Conservation (phyloP, 2,888 invertebrate species). For the Drosophila tripunctata region DNA sequence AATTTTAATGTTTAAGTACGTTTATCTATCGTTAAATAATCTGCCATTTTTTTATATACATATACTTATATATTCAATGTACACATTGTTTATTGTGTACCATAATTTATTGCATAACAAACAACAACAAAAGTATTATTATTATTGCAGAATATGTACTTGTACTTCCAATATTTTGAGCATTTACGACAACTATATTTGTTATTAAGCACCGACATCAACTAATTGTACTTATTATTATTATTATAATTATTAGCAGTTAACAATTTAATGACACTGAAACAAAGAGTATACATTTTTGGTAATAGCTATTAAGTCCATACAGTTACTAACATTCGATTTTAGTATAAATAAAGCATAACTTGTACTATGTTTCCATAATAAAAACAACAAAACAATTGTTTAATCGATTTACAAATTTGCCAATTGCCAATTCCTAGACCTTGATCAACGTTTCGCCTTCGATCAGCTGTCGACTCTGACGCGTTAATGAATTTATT, state of each 20-base stretch:
- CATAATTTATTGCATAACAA: conserved; percentile 70
- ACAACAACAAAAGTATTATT: conserved; percentile 64
- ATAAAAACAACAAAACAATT: too few relatives aligned
- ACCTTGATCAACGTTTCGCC: conserved; percentile 60
- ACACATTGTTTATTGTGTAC: conserved; percentile 37
- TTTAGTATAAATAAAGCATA: conserved; percentile 50
- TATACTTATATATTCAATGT: conserved; percentile 41
- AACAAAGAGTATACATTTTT: conserved; percentile 60
- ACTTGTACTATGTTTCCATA: conserved; percentile 59
- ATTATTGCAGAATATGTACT: conserved; percentile 72
- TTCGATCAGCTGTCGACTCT: conserved; percentile 48
- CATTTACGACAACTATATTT: conserved; percentile 52
- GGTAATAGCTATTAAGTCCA: conserved; percentile 62
- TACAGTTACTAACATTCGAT: conserved; percentile 74
- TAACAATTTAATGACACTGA: conserved; percentile 38
- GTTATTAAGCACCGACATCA: conserved; percentile 58
- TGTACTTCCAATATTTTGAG: conserved; percentile 76
- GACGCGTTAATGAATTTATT: conserved; percentile 76
- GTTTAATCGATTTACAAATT: conserved; percentile 66
- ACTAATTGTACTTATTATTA: conserved; percentile 67
- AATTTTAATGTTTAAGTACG: conserved; percentile 52
- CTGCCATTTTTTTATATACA: conserved; percentile 73
- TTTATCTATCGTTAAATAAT: conserved; percentile 56
- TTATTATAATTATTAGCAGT: conserved; percentile 68
- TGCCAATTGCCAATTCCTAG: conserved; percentile 12